Base-by-base conservation (phyloP, 1,140 invertebrate species). In the Lepidostoma basale region DNA sequence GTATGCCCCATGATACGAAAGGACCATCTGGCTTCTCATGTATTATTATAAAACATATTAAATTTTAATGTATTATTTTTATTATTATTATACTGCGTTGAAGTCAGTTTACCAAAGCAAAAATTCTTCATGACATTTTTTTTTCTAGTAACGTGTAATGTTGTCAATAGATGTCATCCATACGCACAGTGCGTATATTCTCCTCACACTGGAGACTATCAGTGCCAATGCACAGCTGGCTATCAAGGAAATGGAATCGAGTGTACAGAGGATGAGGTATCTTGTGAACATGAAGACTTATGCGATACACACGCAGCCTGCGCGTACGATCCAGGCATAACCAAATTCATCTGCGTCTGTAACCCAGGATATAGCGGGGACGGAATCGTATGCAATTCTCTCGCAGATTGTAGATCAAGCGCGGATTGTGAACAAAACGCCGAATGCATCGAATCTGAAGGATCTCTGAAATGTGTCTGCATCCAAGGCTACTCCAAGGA, bases 271-370 rank as follows among this genome's bases (percentile, higher is more conserved):
- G 78, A 85, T 79, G 88, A 90, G 62, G 78, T 87, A 56, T 90
- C 90, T 65, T 90, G 89, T 73, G 47, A 56, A 26, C 83, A 88
- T 14, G 76, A 88, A 76, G 84, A 92, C 74, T 86, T 89, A 74
- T 93, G 95, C 82, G 85, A 92, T 75, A 74, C 81, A 0, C 87
- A 95, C 76, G 92, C 93, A 14, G 84, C 82, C 22, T 96, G 94
- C 77, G 77, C 85, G 5, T 88, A 87, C 60, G 86, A 89, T 60
- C 88, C 89, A 6, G 75, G 83, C 8, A 71, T 85, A 10, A 84
- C 85, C n/a, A 86, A 85, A 49, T 86, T 87, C 54, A 86, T 86
- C 45, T 97, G 95, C 78, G 84, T 90, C 14, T 97, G 95, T 77
- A 87, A 90, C 66, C 75, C 84, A 12, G 93, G 93, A 60, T 97